phyloP scores from a whole-genome alignment of 1,140 invertebrate species.

The Plutomurus gul region DNA sequence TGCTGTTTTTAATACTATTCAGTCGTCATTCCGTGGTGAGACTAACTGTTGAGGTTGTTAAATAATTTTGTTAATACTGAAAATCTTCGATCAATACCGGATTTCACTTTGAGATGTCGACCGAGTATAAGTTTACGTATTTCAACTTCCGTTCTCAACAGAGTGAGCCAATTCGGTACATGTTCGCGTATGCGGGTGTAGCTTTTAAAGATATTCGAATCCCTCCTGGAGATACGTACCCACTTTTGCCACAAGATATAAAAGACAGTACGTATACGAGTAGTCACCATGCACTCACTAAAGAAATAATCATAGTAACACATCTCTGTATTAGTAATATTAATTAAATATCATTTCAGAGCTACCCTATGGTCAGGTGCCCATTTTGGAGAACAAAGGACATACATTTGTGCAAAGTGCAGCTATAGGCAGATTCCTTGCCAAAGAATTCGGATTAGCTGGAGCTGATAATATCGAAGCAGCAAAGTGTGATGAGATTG shows the following conservation, averaged over 20 bases:
- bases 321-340: background rate
- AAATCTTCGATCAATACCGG: no score
- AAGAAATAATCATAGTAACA: background rate
- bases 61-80: no score
- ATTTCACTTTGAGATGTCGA: no score
- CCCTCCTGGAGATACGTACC: background rate
- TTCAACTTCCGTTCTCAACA: no score
- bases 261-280: background rate
- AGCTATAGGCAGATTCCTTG: conserved; percentile 56
- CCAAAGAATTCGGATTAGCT: conserved; percentile 59
- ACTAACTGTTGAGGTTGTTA: no score
- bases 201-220: no score
- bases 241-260: background rate
- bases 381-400: conserved; percentile 69
- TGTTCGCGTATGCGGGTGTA: no score
- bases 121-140: no score
- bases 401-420: conserved; percentile 69
- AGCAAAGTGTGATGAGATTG: conserved; percentile 61
- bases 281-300: no score
- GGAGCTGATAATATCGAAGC: conserved; percentile 70
- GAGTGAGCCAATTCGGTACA: no score
- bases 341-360: background rate
- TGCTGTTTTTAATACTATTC: no score
- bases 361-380: conserved; percentile 74
- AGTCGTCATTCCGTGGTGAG: no score